phyloP scores from a whole-genome alignment of 2,797 vertebrate genomes.

The Danio jaintianensis region DNA sequence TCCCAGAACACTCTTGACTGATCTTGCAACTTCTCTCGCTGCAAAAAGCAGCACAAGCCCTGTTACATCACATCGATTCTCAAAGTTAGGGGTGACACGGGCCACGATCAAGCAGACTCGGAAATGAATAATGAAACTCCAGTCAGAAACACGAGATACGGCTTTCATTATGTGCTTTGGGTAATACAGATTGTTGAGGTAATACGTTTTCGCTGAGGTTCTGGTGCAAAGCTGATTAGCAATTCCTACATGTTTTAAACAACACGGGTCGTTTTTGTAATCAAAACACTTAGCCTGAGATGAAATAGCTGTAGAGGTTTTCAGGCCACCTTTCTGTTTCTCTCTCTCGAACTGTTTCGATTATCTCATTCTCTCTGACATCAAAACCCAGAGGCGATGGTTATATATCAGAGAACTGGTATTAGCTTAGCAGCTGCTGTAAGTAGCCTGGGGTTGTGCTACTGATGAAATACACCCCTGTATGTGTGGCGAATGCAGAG shows the following conservation, averaged over 20 bases:
- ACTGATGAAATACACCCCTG: slow-evolving; percentile 22
- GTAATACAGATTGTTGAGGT: slow-evolving; percentile 29
- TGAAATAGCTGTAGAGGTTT: slow-evolving; percentile 46
- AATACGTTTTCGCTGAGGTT: slow-evolving; percentile 50
- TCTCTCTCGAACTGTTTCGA: slow-evolving; percentile 27
- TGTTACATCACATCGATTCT: slow-evolving; percentile 38
- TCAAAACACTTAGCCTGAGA: slow-evolving; percentile 57
- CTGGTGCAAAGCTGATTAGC: slow-evolving; percentile 60
- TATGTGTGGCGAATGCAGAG: not conserved
- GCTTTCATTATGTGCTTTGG: slow-evolving; percentile 11
- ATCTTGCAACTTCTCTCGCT: slow-evolving; percentile 17
- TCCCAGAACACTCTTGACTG: slow-evolving; percentile 31
- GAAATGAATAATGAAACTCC: slow-evolving; percentile 35
- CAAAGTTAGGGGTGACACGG: slow-evolving; percentile 22
- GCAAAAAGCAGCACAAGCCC: slow-evolving; percentile 4
- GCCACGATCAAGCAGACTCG: slow-evolving; percentile 26
- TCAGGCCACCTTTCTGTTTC: not conserved
- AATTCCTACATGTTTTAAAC: slow-evolving; percentile 50
- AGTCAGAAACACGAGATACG: slow-evolving; percentile 15
- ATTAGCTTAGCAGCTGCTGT: slow-evolving; percentile 48
- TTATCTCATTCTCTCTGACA: slow-evolving; percentile 40
- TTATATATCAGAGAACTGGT: slow-evolving; percentile 54
- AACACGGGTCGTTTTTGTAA: slow-evolving; percentile 53
- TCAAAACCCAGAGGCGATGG: slow-evolving; percentile 43
- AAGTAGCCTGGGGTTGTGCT: slow-evolving; percentile 26